Conservation (phyloP, 23 tunicate genomes). For the Trididemnum miniatum region DNA sequence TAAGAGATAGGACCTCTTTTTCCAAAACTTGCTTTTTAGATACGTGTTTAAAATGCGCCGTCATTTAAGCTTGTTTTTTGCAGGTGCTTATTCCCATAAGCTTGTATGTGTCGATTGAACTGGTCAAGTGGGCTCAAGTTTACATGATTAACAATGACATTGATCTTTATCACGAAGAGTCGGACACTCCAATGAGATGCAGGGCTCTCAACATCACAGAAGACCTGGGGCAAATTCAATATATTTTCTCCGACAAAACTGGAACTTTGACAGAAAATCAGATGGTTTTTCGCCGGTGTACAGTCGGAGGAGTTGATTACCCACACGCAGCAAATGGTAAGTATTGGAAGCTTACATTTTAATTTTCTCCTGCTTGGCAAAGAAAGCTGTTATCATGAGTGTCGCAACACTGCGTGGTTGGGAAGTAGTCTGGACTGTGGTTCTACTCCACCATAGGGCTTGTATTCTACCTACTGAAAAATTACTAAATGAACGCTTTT, state of each 20-base stretch:
- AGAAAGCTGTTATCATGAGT: not conserved
- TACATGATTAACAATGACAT: conserved; percentile 91
- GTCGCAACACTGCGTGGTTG: not conserved
- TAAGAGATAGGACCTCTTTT: too few species aligned
- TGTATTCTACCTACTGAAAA: too few species aligned
- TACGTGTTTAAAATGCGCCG: too few species aligned
- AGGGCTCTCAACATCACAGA: conserved; percentile 95
- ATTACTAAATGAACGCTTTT: too few species aligned
- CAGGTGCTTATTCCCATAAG: conserved; percentile 96
- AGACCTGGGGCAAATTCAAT: conserved; percentile 97
- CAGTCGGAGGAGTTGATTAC: conserved; percentile 91
- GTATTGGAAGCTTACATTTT: not conserved
- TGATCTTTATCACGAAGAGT: conserved; percentile 85
- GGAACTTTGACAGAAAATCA: conserved; percentile 98
- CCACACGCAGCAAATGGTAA: conserved; percentile 95
- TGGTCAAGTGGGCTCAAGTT: conserved; percentile 95
- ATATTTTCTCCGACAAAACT: conserved; percentile 96
- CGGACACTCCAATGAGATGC: conserved; percentile 83
- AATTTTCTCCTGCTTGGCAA: not conserved
- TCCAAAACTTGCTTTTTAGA: too few species aligned
- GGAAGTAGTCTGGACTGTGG: too few species aligned
- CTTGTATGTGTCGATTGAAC: conserved; percentile 95
- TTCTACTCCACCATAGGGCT: too few species aligned
- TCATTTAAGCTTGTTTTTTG: too few species aligned
- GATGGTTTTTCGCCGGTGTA: conserved; percentile 90